Evolutionary conservation across 2,113 vertebrate species (phyloP).

Genomic region (Gymnorhina tibicen): DNA sequence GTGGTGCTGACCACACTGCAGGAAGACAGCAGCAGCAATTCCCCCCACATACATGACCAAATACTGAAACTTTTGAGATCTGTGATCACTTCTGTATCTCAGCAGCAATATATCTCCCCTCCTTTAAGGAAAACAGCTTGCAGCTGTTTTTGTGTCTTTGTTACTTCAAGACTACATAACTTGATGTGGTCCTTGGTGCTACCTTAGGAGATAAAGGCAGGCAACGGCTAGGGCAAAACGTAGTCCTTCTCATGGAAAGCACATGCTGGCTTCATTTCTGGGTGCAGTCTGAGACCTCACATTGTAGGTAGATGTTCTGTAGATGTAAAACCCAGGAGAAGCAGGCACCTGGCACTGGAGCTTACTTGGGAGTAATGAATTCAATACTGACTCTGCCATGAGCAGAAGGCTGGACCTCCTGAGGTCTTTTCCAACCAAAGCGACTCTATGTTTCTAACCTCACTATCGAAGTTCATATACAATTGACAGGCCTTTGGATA

Average conservation of each 20-base stretch:
- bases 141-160: neutral
- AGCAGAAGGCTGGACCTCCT: neutral
- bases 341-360: neutral
- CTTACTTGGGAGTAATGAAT: neutral
- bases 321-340: neutral
- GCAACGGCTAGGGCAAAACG: neutral
- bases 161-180: neutral
- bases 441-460: neutral
- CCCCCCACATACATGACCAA: accelerated
- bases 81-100: neutral
- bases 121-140: neutral
- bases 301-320: neutral
- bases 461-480: neutral
- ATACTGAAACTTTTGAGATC: neutral
- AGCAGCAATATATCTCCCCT: neutral
- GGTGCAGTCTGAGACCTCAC: neutral
- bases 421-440: neutral
- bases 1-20: neutral
- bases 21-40: neutral
- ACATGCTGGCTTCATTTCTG: neutral
- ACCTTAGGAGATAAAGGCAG: neutral
- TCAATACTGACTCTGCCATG: neutral
- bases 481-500: neutral
- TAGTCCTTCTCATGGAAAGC: neutral
- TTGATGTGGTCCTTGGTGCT: neutral